Conservation (phyloP, 2,113 vertebrate genomes). For the Ciconia boyciana region DNA sequence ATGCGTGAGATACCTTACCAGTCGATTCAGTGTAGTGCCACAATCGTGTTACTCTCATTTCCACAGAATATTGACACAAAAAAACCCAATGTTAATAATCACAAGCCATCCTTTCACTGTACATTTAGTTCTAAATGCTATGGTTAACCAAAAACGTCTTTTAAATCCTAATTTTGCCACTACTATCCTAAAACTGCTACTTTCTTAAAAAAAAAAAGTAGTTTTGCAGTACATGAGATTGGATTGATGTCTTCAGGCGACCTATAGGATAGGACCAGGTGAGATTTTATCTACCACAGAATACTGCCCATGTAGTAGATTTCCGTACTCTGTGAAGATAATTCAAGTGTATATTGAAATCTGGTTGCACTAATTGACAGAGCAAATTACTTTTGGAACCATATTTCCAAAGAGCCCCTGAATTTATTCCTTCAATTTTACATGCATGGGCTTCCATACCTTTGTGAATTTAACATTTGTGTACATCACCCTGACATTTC, state of each 20-base stretch:
- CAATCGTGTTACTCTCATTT: neutral
- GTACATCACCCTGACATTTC: neutral
- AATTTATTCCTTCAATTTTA: constrained; percentile 40
- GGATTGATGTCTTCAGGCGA: neutral
- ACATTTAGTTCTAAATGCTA: neutral
- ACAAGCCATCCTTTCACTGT: neutral
- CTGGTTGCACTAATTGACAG: neutral
- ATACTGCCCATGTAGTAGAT: neutral
- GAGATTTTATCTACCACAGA: neutral
- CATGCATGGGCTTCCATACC: neutral
- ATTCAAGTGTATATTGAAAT: constrained; percentile 33
- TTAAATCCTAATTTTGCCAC: neutral
- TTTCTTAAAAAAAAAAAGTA: neutral
- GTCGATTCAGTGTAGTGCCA: too few species aligned
- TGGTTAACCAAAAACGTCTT: neutral
- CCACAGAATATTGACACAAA: neutral
- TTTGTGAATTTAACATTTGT: constrained; percentile 30
- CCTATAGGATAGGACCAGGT: neutral
- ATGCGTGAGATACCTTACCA: neutral
- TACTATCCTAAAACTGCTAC: neutral
- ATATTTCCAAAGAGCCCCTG: neutral
- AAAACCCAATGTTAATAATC: neutral
- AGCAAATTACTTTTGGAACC: neutral
- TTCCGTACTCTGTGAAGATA: neutral
- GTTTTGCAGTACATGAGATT: neutral